These are phyloP conservation scores for Plutomurus gul DNA, from an alignment of 1,140 invertebrate species.

Conservation along the genomic window DNA sequence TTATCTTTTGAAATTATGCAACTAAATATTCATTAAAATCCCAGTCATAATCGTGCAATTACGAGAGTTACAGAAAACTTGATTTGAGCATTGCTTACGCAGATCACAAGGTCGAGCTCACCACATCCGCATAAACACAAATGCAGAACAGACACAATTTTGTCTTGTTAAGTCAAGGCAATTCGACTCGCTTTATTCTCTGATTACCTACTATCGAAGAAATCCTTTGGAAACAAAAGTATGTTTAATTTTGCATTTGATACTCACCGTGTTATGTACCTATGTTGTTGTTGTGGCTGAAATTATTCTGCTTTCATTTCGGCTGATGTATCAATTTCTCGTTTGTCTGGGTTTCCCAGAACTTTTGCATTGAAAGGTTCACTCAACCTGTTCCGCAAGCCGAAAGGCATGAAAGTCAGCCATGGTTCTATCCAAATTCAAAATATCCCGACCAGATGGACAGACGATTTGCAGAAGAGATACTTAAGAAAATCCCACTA, in stretches of 20 bases:
- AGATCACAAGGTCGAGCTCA: conserved; percentile 83
- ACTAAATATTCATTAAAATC: not conserved
- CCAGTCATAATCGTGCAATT: not conserved
- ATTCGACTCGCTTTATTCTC: conserved; percentile 89
- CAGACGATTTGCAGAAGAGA: conserved; percentile 80
- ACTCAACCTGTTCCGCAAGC: conserved; percentile 91
- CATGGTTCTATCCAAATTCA: conserved; percentile 87
- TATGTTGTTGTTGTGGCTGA: not conserved
- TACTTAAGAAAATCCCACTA: conserved; percentile 75
- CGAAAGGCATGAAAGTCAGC: conserved; percentile 87
- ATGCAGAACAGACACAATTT: conserved; percentile 86
- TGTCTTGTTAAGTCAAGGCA: conserved; percentile 84
- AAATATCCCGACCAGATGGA: conserved; percentile 56
- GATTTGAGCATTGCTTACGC: not conserved
- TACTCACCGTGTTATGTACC: not conserved
- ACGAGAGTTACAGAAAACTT: not conserved
- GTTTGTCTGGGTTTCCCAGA: too few species aligned
- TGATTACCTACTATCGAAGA: conserved; percentile 87
- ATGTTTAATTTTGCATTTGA: conserved; percentile 48
- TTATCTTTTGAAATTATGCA: not conserved
- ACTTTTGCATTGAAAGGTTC: conserved; percentile 79
- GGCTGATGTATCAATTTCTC: not conserved
- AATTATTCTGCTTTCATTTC: conserved; percentile 3
- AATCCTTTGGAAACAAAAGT: conserved; percentile 82
- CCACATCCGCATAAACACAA: conserved; percentile 88